These are phyloP conservation scores for Polymixis lichenea DNA, from an alignment of 2,888 invertebrate genomes.

Conservation along the genomic window DNA sequence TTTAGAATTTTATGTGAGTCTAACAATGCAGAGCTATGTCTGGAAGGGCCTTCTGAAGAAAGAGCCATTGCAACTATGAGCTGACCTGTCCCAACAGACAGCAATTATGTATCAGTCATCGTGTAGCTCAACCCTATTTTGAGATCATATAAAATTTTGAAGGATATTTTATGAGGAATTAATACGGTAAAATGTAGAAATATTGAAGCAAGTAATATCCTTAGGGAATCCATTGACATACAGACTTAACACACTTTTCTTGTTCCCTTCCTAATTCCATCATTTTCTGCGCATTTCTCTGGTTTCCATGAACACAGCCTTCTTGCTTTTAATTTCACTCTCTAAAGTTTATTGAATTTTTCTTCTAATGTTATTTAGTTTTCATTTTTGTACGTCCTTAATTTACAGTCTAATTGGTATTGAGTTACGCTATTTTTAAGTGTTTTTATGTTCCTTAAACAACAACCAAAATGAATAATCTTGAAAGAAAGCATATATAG, in stretches of 20 bases:
- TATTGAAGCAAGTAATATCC: conserved; percentile 7
- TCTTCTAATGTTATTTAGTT: background rate
- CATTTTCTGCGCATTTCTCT: conserved; percentile 29
- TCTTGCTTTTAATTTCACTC: background rate
- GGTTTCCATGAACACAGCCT: conserved; percentile 2
- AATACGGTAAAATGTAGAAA: background rate
- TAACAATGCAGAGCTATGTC: too few relatives aligned
- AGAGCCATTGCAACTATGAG: too few relatives aligned
- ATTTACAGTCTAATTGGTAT: background rate
- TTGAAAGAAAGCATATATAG: too few relatives aligned
- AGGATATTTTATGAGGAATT: background rate
- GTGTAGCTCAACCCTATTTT: too few relatives aligned
- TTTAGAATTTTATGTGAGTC: too few relatives aligned
- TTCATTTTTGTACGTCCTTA: too few relatives aligned
- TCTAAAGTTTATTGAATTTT: background rate
- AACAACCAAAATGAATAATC: background rate
- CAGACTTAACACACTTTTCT: conserved; percentile 43
- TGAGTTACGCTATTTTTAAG: background rate
- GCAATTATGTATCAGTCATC: too few relatives aligned
- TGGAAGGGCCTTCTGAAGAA: too few relatives aligned
- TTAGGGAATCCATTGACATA: conserved; percentile 32
- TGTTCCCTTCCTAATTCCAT: conserved; percentile 20
- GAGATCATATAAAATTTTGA: too few relatives aligned
- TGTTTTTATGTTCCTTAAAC: background rate
- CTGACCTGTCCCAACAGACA: too few relatives aligned